Conservation (phyloP, 2,888 invertebrate species). For the Ormyrus thymus region DNA sequence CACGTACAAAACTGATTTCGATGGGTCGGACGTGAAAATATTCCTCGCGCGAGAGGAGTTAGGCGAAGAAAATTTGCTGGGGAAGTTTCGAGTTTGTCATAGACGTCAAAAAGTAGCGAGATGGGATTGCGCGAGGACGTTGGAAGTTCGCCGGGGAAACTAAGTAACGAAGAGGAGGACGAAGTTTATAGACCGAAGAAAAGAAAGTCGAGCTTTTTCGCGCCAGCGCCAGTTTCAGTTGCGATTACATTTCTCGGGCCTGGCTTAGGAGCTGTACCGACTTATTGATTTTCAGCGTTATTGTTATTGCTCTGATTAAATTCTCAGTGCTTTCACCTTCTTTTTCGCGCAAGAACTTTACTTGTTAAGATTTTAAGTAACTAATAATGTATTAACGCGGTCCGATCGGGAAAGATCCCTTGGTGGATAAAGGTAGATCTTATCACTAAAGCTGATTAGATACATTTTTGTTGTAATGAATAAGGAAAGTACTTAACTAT, state of each 20-base stretch:
- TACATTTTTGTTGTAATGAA: too few species aligned
- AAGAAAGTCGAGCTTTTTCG: slow-evolving; percentile 32
- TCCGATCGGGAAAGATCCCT: too few species aligned
- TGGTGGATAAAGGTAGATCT: too few species aligned
- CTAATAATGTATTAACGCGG: too few species aligned
- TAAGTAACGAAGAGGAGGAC: slow-evolving; percentile 40
- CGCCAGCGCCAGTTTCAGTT: slow-evolving; percentile 18
- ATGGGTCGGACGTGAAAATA: not conserved
- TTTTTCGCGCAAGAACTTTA: slow-evolving; percentile 9
- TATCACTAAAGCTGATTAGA: too few species aligned
- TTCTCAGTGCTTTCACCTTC: not conserved
- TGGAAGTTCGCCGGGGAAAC: slow-evolving; percentile 36
- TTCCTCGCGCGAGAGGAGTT: not conserved
- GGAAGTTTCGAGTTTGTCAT: slow-evolving; percentile 35
- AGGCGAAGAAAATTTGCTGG: slow-evolving; percentile 9
- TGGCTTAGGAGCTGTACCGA: not conserved
- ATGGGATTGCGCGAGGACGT: slow-evolving; percentile 25
- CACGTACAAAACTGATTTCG: too few species aligned
- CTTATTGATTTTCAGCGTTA: slow-evolving; percentile 42
- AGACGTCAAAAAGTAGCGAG: slow-evolving; percentile 41
- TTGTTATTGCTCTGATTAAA: slow-evolving; percentile 43
- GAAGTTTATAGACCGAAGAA: slow-evolving; percentile 41
- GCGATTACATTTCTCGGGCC: slow-evolving; percentile 14
- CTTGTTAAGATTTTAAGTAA: too few species aligned
- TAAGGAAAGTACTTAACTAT: too few species aligned